Evolutionary conservation across 2,888 invertebrate species (phyloP).

Genomic region (Chironomus riparius): DNA sequence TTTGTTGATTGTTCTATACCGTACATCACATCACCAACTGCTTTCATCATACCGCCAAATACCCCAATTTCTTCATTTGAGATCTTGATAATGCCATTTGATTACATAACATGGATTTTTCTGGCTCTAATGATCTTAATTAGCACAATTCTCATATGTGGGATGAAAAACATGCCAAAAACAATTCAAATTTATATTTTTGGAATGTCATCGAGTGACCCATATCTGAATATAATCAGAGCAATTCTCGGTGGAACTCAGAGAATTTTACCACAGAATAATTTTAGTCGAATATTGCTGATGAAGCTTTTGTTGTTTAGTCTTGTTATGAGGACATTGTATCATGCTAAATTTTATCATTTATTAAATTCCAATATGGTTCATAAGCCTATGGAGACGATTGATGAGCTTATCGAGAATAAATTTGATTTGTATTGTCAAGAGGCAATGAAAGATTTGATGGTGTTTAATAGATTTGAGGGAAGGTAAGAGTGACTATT

Average conservation of each 20-base stretch:
- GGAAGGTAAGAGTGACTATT: no score
- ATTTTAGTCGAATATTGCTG: no score
- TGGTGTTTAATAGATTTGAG: no score
- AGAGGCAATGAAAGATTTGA: no score
- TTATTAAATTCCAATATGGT: no score
- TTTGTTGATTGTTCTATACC: neutral
- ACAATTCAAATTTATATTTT: neutral
- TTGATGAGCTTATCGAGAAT: no score
- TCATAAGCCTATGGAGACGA: no score
- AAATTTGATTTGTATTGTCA: no score
- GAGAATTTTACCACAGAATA: neutral
- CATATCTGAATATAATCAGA: neutral
- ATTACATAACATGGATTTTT: neutral
- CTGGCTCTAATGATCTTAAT: neutral
- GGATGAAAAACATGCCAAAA: neutral
- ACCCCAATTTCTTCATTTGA: neutral
- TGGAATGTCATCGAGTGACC: neutral
- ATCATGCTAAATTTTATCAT: no score
- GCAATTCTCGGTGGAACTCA: neutral
- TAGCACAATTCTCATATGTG: neutral
- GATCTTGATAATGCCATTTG: neutral
- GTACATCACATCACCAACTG: neutral
- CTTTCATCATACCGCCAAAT: neutral
- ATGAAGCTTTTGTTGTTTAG: no score
- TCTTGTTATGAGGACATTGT: no score